Base-by-base conservation (phyloP, 1,140 invertebrate species). In the Aphidius gifuensis region DNA sequence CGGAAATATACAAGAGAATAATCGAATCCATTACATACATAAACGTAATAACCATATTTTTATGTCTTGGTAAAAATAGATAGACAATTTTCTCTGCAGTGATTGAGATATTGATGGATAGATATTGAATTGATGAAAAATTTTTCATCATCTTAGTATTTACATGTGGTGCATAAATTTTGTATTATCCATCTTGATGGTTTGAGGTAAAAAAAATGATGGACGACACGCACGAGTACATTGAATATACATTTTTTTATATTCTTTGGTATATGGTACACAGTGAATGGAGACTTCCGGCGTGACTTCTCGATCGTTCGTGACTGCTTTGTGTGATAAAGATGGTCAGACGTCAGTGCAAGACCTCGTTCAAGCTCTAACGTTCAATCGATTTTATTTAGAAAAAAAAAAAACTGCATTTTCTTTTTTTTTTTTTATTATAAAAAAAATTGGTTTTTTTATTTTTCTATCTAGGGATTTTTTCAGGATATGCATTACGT, bases 271-370 rank as follows among this genome's bases (percentile, higher is more conserved):
- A 32, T 32, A 32, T 32, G 23, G 23, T 32, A 32, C 4, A 32
- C 23, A 40, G 47, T 68, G 62, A 62, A 68, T 64, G 16, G 48
- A 46, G 23, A 61, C 67, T 64, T 62, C 60, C 67, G 64, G 56
- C 55, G 60, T 63, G 59, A 58, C 45, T 56, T 47, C 48, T 38
- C 50, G 38, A 46, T 44, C 44, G 62, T 65, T 58, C 66, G 61
- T 68, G 67, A 66, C 67, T 62, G 60, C 64, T 62, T 64, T 65
- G 44, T 62, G 54, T 39, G 53, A 65, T 65, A 64, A 64, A 55
- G 59, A 53, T 21, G 49, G 46, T 16, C 5, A 40, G 38, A 43
- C 38, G 51, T 43, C 46, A 59, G 39, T 40, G 32, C 47, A 43
- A 51, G 21, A 32, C 16, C n/a, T 50, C n/a, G 16, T 23, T 21